Evolutionary conservation across 1,140 invertebrate species (phyloP).

Genomic region (Platorchestia sp.): DNA sequence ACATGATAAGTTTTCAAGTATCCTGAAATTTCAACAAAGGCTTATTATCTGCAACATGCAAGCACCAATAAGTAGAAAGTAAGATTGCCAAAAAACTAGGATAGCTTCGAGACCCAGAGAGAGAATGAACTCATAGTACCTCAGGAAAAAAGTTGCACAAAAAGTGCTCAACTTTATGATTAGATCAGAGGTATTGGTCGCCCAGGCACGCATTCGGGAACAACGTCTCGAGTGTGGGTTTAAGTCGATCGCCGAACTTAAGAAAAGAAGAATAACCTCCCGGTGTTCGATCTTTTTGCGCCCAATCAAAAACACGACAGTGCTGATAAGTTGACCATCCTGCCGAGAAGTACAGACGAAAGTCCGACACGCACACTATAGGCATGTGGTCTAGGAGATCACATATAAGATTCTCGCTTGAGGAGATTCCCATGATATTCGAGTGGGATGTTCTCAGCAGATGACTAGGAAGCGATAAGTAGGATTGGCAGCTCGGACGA

Average conservation of each 20-base stretch:
- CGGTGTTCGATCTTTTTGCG: neutral
- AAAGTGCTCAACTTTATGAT: neutral
- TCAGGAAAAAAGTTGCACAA: neutral
- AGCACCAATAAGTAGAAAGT: neutral
- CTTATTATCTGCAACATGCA: neutral
- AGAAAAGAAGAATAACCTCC: neutral
- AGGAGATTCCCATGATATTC: constrained; percentile 1
- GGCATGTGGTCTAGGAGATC: neutral
- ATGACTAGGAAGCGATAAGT: constrained; percentile 32
- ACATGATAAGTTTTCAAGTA: neutral
- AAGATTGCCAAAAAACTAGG: neutral
- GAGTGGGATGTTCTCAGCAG: neutral
- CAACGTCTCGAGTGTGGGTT: neutral
- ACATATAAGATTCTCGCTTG: neutral
- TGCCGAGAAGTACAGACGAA: neutral
- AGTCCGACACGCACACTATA: neutral
- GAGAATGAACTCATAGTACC: neutral
- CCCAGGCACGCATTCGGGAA: neutral
- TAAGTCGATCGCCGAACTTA: neutral
- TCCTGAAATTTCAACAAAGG: neutral
- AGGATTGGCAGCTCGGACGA: constrained; percentile 18
- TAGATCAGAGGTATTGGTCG: neutral
- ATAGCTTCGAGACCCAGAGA: neutral
- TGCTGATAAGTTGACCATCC: constrained; percentile 30
- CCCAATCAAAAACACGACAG: constrained; percentile 17